Evolutionary conservation across 1,140 invertebrate genomes (phyloP).

Genomic region (Neomicropteryx cornuta): DNA sequence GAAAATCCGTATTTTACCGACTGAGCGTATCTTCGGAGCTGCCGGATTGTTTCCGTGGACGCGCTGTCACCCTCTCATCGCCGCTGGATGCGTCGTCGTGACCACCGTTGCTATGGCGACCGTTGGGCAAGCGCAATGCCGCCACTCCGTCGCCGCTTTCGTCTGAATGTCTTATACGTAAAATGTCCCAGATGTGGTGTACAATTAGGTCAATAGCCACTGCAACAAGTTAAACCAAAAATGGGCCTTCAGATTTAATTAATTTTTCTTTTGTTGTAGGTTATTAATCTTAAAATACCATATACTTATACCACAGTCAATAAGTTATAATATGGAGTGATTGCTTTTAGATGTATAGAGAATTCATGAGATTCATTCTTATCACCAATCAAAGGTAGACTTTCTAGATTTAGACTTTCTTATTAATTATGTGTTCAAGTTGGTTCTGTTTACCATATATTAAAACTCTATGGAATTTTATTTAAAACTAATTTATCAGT

Average conservation of each 20-base stretch:
- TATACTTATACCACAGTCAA: background rate
- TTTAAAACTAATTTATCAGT: too few species aligned
- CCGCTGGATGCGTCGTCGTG: conserved; percentile 41
- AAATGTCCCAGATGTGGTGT: conserved; percentile 94
- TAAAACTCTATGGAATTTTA: too few species aligned
- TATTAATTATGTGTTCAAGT: too few species aligned
- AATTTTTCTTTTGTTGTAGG: background rate
- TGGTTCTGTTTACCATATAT: too few species aligned
- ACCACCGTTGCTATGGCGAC: conserved; percentile 20
- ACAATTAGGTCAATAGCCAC: conserved; percentile 99
- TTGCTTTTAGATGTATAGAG: conserved; percentile 27
- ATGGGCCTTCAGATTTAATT: conserved; percentile 26
- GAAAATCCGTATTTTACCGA: conserved; percentile 22
- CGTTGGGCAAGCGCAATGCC: conserved; percentile 31
- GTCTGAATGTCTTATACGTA: conserved; percentile 48
- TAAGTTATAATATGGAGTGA: background rate
- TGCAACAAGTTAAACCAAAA: conserved; percentile 55
- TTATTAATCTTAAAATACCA: background rate
- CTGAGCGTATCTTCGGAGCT: conserved; percentile 37
- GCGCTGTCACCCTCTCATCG: conserved; percentile 21
- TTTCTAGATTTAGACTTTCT: background rate
- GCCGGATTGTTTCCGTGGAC: conserved; percentile 21
- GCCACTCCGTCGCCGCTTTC: conserved; percentile 13
- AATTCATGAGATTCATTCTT: conserved; percentile 22
- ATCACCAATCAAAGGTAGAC: background rate